These are phyloP conservation scores for Mormyrus lacerda DNA, from an alignment of 2,113 vertebrate species.

Conservation along the genomic window DNA sequence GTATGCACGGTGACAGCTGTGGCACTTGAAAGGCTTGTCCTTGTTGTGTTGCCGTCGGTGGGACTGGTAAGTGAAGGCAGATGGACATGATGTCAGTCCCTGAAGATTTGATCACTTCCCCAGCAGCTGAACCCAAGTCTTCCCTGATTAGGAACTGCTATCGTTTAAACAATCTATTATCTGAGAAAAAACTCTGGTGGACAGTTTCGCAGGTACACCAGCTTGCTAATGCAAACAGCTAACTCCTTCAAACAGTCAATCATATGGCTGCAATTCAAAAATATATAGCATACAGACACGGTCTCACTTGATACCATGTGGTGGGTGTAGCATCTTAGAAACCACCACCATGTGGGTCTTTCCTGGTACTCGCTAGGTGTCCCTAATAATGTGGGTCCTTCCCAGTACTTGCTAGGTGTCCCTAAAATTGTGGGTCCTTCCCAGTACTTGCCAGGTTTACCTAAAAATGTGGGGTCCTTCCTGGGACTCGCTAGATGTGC, in stretches of 20 bases:
- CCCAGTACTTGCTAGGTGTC: too few species aligned
- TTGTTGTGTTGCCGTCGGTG: constrained; percentile 98
- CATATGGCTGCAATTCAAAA: neutral
- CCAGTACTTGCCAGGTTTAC: too few species aligned
- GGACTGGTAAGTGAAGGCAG: constrained; percentile 62
- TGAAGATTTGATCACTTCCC: neutral
- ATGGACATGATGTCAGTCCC: neutral
- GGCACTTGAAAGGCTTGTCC: constrained; percentile 98
- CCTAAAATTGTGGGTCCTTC: too few species aligned
- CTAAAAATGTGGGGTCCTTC: too few species aligned
- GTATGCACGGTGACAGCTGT: constrained; percentile 95
- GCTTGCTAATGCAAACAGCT: neutral
- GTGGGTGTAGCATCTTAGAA: neutral
- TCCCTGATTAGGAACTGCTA: neutral
- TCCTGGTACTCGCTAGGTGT: too few species aligned
- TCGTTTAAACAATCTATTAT: neutral
- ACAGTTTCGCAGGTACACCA: neutral
- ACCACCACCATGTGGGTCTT: neutral
- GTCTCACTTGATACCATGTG: neutral
- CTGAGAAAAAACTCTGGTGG: neutral
- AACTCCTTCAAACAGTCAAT: neutral
- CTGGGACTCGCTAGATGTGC: too few species aligned
- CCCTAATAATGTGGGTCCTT: too few species aligned
- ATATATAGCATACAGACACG: neutral
- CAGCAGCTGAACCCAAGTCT: neutral